Conservation (phyloP, 2,113 vertebrate species). For the Chauna torquata region DNA sequence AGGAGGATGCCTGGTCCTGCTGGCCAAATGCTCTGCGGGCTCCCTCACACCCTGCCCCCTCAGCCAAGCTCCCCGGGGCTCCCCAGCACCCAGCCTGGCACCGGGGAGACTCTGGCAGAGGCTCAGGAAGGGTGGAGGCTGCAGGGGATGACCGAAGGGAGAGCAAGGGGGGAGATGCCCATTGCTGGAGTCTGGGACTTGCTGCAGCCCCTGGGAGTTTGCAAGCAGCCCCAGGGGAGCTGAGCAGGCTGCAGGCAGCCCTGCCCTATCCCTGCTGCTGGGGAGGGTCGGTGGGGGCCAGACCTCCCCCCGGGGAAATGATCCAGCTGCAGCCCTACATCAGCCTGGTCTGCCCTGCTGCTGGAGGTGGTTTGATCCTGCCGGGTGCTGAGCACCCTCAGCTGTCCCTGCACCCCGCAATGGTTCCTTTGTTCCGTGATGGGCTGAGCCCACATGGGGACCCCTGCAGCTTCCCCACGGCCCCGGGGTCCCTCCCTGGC, state of each 20-base stretch:
- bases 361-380: not conserved
- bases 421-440: not conserved
- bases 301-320: not conserved
- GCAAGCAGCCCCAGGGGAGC: too few species aligned
- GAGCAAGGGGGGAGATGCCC: not conserved
- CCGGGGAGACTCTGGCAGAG: not conserved
- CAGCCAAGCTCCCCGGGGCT: rapidly evolving
- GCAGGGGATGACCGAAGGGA: not conserved
- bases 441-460: not conserved
- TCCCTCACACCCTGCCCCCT: not conserved
- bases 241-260: not conserved
- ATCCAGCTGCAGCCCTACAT: rapidly evolving
- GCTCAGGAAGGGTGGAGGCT: not conserved
- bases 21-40: not conserved
- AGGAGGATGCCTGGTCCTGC: not conserved
- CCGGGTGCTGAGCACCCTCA: not conserved
- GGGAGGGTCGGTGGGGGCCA: not conserved
- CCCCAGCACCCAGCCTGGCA: not conserved
- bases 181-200: not conserved
- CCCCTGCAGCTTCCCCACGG: not conserved
- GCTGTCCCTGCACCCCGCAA: not conserved
- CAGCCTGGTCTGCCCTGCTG: not conserved
- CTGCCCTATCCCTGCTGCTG: not conserved
- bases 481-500: not conserved
- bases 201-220: not conserved